A percentile compares a stretch with the other conserved stretches of the same genome.
phyloP scores from a whole-genome alignment of 2,888 invertebrate species.

The Polyommatus icarus region DNA sequence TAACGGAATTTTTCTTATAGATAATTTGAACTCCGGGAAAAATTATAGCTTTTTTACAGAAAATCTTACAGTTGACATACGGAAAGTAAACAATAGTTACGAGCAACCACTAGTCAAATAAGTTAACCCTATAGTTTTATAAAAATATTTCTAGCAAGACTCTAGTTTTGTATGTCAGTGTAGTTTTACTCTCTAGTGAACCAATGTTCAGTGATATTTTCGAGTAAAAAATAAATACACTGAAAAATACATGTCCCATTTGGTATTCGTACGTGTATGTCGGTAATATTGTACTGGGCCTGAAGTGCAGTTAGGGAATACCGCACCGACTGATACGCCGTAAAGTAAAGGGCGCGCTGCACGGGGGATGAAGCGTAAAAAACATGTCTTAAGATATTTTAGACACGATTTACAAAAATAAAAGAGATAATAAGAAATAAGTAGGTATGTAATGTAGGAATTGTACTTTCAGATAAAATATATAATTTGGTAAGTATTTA shows the following conservation, averaged over 20 bases:
- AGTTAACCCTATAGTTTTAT: background rate
- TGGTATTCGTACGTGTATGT: constrained; percentile 40
- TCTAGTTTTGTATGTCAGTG: background rate
- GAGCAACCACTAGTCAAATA: too few relatives aligned
- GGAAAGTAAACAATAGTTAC: too few relatives aligned
- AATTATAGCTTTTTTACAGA: too few relatives aligned
- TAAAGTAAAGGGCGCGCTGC: constrained; percentile 60
- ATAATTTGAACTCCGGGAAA: too few relatives aligned
- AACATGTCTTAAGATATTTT: constrained; percentile 40
- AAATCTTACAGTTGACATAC: too few relatives aligned
- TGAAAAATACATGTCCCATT: constrained; percentile 36
- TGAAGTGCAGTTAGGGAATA: constrained; percentile 81
- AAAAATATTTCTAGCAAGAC: background rate
- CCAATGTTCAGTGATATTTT: constrained; percentile 25
- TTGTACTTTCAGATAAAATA: background rate
- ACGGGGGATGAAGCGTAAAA: constrained; percentile 43
- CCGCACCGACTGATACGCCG: constrained; percentile 77
- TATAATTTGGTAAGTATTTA: background rate
- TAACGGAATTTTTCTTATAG: too few relatives aligned
- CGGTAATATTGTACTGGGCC: constrained; percentile 57
- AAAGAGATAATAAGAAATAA: background rate
- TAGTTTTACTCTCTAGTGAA: constrained; percentile 12
- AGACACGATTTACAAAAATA: background rate
- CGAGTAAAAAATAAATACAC: constrained; percentile 27
- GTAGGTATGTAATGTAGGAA: background rate